Evolutionary conservation across 2,113 vertebrate genomes (phyloP), one percentile per base, ranked within the genome.

Genomic region (Semnornis frantzii): DNA sequence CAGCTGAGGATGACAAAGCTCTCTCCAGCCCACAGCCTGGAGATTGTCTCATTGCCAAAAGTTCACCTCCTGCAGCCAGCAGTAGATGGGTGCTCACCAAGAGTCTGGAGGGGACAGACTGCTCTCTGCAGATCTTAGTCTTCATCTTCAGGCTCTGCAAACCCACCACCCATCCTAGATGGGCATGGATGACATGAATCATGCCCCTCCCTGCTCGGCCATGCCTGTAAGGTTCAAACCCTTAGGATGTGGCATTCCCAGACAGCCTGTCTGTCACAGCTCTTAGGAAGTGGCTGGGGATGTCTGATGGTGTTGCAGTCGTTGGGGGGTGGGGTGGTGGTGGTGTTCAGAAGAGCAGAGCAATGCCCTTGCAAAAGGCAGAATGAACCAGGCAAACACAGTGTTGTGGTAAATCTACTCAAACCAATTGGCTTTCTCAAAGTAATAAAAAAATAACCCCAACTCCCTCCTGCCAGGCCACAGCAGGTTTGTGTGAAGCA

Each of bases 361-460:
- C 21, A 25, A 52, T 10, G 23, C 20, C 0, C 55, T 24, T 12
- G n/a, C 48, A 8, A 19, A 50, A 25, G 28, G 15, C 24, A 12
- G 15, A 42, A 10, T 0, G 0, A 39, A 13, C 14, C 2, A 44
- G 39, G 37, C 33, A n/a, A 33, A 14, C 8, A 1, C 15, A 21
- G 55, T 3, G 0, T 12, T 39, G 55, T 5, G 12, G 50, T 25
- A 15, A 37, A 17, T 2, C 82, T 14, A 20, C 6, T 10, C 57
- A 60, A n/a, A 12, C 10, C 54, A 9, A 6, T 13, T 8, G 1
- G 6, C 5, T 59, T 58, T 69, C 42, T n/a, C 39, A 3, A 31
- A 31, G 3, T 1, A 37, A 42, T 18, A 33, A 33, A 24, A 33
- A 12, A 12, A 50, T n/a, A 10, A 48, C 20, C 9, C 48, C 18